Base-by-base conservation (phyloP, 2,113 vertebrate species). In the Dendrocopos noguchii region DNA sequence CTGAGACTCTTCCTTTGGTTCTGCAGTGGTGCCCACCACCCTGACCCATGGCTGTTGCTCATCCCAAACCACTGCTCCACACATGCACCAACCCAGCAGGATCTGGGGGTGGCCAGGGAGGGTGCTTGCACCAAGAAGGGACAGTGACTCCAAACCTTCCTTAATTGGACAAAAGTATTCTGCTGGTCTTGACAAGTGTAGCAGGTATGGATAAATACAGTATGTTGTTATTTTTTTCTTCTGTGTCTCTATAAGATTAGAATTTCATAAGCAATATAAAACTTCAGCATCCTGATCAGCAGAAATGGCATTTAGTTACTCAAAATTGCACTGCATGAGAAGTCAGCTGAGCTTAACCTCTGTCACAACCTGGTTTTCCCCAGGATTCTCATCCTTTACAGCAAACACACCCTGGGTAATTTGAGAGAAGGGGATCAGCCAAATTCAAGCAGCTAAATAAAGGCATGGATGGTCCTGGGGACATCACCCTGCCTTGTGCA, bases 41-140 rank as follows among this genome's bases (percentile, higher is more conserved):
- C 56, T 18, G 24, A 72, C 11, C 2, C 3, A 33, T 2, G 18
- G 53, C n/a, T 59, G 20, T 22, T 71, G 42, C 59, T 68, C 71
- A 85, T 47, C 74, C 53, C 33, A 78, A 71, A 74, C 7, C 10
- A 1, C 70, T 52, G 50, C n/a, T 74, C 73, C 29, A 6, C 1
- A 3, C 0, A 0, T 4, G 29, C 46, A 47, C 46, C 60, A 70
- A 22, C 65, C 73, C 1, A 2, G 33, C 31, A 36, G 24, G 63
- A 42, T 67, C 36, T 1, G 1, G 15, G 8, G 25, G 25, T 0
- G 5, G 1, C 1, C 57, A 59, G 18, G 31, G 22, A 59, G 15
- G 36, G 20, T 29, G 36, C 21, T 76, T 3, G 1, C 28, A 57
- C 36, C 31, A 50, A 36, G 71, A 85, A 34, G 8, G 5, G 11